Conservation (phyloP, 2,797 vertebrate genomes). For the Phataginus tricuspis region DNA sequence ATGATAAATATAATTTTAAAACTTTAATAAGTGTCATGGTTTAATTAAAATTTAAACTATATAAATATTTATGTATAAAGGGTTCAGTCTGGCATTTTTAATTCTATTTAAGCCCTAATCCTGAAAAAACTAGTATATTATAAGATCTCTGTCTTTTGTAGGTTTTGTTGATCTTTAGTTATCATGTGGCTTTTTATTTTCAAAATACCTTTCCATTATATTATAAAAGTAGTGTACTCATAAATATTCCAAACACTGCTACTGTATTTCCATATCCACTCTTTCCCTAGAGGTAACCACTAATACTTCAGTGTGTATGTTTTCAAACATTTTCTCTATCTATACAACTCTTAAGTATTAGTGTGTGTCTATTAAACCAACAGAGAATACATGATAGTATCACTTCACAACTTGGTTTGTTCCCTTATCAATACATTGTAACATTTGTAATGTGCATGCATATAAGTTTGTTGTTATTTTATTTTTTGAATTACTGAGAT, state of each 20-base stretch:
- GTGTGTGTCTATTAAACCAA: neutral
- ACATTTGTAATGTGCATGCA: neutral
- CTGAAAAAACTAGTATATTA: neutral
- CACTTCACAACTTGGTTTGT: neutral
- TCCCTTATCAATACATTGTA: neutral
- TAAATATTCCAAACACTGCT: neutral
- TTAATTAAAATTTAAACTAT: neutral
- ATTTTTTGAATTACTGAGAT: constrained; percentile 50
- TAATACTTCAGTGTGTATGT: neutral
- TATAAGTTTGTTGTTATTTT: neutral
- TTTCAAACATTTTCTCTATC: neutral
- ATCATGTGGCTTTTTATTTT: neutral
- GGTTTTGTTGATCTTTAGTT: neutral
- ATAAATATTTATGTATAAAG: neutral
- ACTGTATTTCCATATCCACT: neutral
- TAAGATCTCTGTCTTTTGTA: neutral
- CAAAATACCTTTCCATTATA: neutral
- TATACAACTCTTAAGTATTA: neutral
- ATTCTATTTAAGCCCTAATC: neutral
- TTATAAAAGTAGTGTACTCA: neutral
- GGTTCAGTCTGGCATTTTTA: neutral
- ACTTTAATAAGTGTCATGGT: neutral
- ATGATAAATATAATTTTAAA: constrained; percentile 18
- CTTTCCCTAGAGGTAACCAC: neutral
- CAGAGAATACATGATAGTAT: neutral